Conservation (phyloP, 2,888 invertebrate species). For the Trichopria drosophilae region DNA sequence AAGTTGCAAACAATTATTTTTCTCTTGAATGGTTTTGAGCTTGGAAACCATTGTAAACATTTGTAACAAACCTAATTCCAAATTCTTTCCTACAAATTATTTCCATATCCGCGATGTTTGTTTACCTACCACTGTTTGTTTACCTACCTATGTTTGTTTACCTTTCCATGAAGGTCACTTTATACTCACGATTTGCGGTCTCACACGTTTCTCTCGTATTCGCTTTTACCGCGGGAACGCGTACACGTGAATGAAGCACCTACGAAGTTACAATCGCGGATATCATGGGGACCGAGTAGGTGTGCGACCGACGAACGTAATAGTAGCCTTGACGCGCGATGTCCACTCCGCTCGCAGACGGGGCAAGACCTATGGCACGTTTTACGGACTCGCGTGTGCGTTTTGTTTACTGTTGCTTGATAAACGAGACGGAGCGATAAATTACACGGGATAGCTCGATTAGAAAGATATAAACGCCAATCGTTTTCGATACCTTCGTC, state of each 20-base stretch:
- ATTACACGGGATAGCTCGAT: conserved; percentile 7
- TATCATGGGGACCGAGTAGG: conserved; percentile 52
- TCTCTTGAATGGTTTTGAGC: no score
- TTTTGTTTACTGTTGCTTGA: conserved; percentile 32
- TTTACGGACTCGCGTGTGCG: conserved; percentile 42
- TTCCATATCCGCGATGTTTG: no score
- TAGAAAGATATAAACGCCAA: not conserved
- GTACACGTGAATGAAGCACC: conserved; percentile 46
- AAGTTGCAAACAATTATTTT: no score
- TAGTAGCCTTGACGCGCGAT: conserved; percentile 55
- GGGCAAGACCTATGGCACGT: conserved; percentile 53
- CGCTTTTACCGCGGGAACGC: conserved; percentile 2
- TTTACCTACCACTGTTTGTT: no score
- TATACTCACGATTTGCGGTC: no score
- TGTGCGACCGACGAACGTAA: conserved; percentile 52
- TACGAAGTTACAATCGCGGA: conserved; percentile 48
- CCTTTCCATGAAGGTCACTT: no score
- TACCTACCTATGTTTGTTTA: no score
- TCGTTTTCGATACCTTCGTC: not conserved
- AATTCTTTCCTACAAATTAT: no score
- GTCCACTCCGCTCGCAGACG: conserved; percentile 34
- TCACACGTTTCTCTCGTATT: no score
- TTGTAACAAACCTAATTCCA: no score
- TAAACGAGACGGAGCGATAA: conserved; percentile 15
- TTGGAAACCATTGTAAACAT: no score